Percentiles rank a stretch among this genome's conserved stretches.
These are phyloP conservation scores for Neolamprologus modestus DNA, from an alignment of 2,113 vertebrate species.

Conservation along the genomic window DNA sequence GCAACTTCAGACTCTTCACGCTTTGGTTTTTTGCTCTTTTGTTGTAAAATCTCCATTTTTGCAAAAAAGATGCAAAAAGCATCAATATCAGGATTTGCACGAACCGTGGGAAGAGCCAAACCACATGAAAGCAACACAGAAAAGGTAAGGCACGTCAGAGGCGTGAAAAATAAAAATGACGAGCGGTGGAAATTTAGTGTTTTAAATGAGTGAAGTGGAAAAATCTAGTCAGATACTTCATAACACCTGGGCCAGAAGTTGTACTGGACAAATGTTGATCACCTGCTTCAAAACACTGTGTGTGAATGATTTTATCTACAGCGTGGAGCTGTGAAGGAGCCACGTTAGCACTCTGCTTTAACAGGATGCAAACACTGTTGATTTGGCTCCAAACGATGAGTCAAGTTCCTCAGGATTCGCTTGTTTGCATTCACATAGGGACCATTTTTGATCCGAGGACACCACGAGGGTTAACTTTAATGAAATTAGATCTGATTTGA, in stretches of 20 bases:
- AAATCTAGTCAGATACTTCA: not conserved
- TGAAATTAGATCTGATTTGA: not conserved
- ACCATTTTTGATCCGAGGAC: fast-evolving
- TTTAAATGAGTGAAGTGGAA: not conserved
- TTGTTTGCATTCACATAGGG: not conserved
- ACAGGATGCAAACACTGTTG: not conserved
- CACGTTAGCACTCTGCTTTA: fast-evolving
- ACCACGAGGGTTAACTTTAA: fast-evolving
- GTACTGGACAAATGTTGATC: not conserved
- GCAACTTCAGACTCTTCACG: fast-evolving
- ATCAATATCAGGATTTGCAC: not conserved
- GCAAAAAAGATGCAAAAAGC: not conserved
- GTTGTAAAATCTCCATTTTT: not conserved
- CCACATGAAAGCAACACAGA: not conserved
- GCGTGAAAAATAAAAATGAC: not conserved
- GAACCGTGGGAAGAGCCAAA: not conserved
- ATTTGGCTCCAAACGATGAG: fast-evolving
- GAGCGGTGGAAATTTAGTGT: not conserved
- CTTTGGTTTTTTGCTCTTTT: fast-evolving
- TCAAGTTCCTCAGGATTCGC: fast-evolving
- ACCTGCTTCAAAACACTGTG: not conserved
- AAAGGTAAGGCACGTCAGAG: not conserved
- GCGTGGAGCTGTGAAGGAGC: not conserved
- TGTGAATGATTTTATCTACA: not conserved
- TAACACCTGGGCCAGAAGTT: not conserved